Conservation (phyloP, 2,888 invertebrate species). For the Tridacna gigas region DNA sequence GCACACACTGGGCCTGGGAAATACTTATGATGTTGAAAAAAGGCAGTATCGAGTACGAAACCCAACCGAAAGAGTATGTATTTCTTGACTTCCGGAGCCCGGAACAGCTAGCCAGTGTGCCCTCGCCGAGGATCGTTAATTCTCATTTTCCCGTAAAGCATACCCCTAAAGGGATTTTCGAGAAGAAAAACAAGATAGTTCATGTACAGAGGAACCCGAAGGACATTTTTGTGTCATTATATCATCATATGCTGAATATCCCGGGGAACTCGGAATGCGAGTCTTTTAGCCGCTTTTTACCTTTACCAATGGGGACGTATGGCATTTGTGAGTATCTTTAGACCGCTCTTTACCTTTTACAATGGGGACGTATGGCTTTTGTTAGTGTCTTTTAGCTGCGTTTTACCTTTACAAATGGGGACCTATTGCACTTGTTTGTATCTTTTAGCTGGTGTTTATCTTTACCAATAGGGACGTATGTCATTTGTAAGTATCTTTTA, state of each 20-base stretch:
- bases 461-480: too few relatives aligned
- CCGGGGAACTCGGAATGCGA: not conserved
- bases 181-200: slow-evolving; percentile 42
- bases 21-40: slow-evolving; percentile 47
- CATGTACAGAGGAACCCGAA: slow-evolving; percentile 53
- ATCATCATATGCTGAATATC: slow-evolving; percentile 16
- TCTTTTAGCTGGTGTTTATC: too few relatives aligned
- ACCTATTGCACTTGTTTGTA: too few relatives aligned
- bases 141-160: slow-evolving; percentile 36
- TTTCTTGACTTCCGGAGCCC: slow-evolving; percentile 39
- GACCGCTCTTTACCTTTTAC: slow-evolving; percentile 21
- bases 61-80: slow-evolving; percentile 32
- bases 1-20: slow-evolving; percentile 62
- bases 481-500: too few relatives aligned
- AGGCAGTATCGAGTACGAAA: slow-evolving; percentile 44
- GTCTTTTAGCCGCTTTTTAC: slow-evolving; percentile 27
- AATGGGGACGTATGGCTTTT: too few relatives aligned
- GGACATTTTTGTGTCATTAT: slow-evolving; percentile 43
- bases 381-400: too few relatives aligned
- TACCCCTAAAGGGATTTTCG: slow-evolving; percentile 29
- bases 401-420: too few relatives aligned
- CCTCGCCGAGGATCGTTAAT: slow-evolving; percentile 51
- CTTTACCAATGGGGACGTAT: slow-evolving; percentile 13
- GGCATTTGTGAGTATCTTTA: slow-evolving; percentile 42
- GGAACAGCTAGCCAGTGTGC: slow-evolving; percentile 23